Percentiles rank a stretch among this genome's conserved stretches.
Evolutionary conservation across 2,113 vertebrate species (phyloP).

Genomic region (Phalacrocorax brasilianus): DNA sequence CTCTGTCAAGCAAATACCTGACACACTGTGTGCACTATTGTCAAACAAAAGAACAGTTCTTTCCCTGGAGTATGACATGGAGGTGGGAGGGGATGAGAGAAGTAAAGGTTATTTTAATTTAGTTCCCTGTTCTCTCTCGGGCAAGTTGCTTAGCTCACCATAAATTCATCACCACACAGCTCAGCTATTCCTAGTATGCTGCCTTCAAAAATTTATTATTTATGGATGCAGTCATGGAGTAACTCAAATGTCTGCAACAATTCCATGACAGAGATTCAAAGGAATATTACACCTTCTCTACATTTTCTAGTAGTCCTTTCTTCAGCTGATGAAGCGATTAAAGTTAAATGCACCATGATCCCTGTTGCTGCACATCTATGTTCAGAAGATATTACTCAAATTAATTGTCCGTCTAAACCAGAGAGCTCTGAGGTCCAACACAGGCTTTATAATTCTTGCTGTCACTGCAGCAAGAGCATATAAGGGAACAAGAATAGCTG

Average conservation of each 20-base stretch:
- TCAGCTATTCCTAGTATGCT: not conserved
- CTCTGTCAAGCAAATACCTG: not conserved
- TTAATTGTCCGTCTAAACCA: not conserved
- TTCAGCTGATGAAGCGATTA: not conserved
- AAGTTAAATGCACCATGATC: not conserved
- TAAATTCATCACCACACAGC: not conserved
- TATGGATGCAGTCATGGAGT: not conserved
- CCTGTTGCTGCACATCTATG: not conserved
- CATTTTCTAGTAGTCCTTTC: not conserved
- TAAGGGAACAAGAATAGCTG: not conserved
- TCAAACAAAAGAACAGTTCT: not conserved
- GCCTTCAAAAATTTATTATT: slow-evolving; percentile 6
- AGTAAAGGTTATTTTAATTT: slow-evolving; percentile 16
- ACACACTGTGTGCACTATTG: not conserved
- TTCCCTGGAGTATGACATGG: not conserved
- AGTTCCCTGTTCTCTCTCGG: not conserved
- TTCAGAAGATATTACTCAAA: not conserved
- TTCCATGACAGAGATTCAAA: not conserved
- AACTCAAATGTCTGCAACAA: not conserved
- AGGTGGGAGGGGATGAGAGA: not conserved
- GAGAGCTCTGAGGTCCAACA: not conserved
- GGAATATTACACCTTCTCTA: not conserved
- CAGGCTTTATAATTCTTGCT: not conserved
- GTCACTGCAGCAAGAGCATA: not conserved
- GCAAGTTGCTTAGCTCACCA: not conserved